Evolutionary conservation across 2,888 invertebrate genomes (phyloP), one percentile per base, ranked within the genome.

Genomic region (Leistus spinibarbis): DNA sequence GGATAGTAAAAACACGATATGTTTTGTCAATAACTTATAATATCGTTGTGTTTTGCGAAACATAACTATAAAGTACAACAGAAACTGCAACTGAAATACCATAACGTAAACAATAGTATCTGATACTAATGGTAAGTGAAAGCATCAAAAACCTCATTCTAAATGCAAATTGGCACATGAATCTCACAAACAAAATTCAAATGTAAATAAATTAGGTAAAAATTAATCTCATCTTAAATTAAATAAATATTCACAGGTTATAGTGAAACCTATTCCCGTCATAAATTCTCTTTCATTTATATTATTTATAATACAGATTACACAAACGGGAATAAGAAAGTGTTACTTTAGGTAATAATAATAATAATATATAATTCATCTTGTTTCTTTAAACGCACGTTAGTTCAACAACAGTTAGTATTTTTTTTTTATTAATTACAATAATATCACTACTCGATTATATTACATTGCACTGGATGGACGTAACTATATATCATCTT

Each of bases 371-470:
- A 72, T 72, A 72, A 72, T 73, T 66, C 66, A 75, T 63, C 64
- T 68, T 54, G 74, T 68, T 40, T 68, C 27, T 27, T 68, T 69
- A 68, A 75, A 75, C 74, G 69, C 40, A 56, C 66, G 62, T 54
- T 27, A 23, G 74, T 75, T 54, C 69, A 75, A 68, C 74, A 75
- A 75, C 68, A 67, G 23, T 75, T 75, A 75, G 68, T 75, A 69
- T 23, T 63, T 54, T 67, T 70, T 67, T 67, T 27, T 27, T 27
- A 27, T 27, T 75, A 53, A 69, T 75, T 69, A 75, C 64, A 73
- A 60, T 66, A 73, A 68, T 75, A 75, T 75, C 74, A 69, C 74
- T 74, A 75, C 68, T 75, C 24, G 68, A n/a, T 75, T 75, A 75
- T 75, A 63, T 75, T 75, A 75, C 74, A 75, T 69, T 75, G 69